phyloP scores from a whole-genome alignment of 1,140 invertebrate genomes.

The Heliconius congener region DNA sequence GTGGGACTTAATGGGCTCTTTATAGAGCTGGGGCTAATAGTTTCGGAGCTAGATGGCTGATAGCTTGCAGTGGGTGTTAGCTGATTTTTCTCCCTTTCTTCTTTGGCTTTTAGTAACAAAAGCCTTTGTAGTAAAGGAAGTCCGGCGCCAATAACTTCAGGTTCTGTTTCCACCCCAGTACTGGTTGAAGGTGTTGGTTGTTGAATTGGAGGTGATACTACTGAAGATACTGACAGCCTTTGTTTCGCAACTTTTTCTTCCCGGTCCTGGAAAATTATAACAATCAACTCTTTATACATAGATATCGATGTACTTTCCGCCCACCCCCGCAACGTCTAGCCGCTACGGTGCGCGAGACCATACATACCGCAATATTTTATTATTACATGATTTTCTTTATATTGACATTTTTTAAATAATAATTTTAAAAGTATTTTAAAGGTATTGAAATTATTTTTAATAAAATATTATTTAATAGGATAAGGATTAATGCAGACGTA shows the following conservation, averaged over 20 bases:
- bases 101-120: constrained; percentile 89
- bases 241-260: constrained; percentile 82
- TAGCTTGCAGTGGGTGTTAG: constrained; percentile 70
- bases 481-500: too few species aligned
- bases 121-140: constrained; percentile 90
- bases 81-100: constrained; percentile 84
- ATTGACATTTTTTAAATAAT: too few species aligned
- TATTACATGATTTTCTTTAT: too few species aligned
- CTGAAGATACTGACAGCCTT: constrained; percentile 66
- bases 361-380: too few species aligned
- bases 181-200: constrained; percentile 76
- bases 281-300: too few species aligned
- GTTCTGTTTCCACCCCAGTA: constrained; percentile 70
- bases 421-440: too few species aligned
- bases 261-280: constrained; percentile 71
- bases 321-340: too few species aligned
- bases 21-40: constrained; percentile 77
- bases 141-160: constrained; percentile 86
- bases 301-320: too few species aligned
- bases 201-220: constrained; percentile 69
- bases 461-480: too few species aligned
- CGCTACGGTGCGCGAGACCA: too few species aligned
- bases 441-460: too few species aligned
- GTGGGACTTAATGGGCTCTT: constrained; percentile 80
- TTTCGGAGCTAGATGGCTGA: constrained; percentile 77